A percentile compares a stretch with the other conserved stretches of the same genome.
phyloP scores from a whole-genome alignment of 2,888 invertebrate genomes.

The Euphydryas editha region DNA sequence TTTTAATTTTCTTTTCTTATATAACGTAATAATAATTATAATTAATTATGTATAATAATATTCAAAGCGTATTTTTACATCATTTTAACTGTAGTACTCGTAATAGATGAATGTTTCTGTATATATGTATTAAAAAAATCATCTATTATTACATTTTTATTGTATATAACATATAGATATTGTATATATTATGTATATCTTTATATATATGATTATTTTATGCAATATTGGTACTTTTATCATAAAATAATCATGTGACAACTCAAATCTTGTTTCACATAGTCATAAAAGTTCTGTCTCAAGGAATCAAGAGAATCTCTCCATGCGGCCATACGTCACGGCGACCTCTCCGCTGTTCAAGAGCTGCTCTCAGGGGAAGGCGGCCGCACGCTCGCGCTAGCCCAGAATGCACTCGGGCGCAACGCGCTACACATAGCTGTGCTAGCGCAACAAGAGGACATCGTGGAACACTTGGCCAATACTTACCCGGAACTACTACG shows the following conservation, averaged over 20 bases:
- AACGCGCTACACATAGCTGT: conserved; percentile 94
- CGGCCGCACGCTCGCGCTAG: conserved; percentile 66
- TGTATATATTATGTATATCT: too few species aligned
- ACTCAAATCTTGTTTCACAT: background rate
- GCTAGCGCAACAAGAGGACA: conserved; percentile 90
- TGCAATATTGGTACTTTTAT: too few species aligned
- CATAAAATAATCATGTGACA: too few species aligned
- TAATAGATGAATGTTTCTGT: too few species aligned
- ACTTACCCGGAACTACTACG: conserved; percentile 88
- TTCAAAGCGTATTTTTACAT: background rate
- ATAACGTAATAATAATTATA: too few species aligned
- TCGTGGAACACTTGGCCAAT: conserved; percentile 90
- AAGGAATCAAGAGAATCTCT: conserved; percentile 88
- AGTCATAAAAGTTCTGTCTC: background rate
- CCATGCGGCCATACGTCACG: conserved; percentile 87
- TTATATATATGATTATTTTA: too few species aligned
- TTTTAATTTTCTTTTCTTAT: background rate
- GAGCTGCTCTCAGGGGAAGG: conserved; percentile 81
- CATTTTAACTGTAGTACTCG: too few species aligned
- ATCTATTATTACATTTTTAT: too few species aligned
- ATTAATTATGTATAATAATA: too few species aligned
- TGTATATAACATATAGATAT: too few species aligned
- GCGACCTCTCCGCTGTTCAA: conserved; percentile 84
- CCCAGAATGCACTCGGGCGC: conserved; percentile 88
- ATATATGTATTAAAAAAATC: too few species aligned